Evolutionary conservation across 2,888 invertebrate genomes (phyloP), one percentile per base, ranked within the genome.

Genomic region (Mesorhabditis spiculigera): DNA sequence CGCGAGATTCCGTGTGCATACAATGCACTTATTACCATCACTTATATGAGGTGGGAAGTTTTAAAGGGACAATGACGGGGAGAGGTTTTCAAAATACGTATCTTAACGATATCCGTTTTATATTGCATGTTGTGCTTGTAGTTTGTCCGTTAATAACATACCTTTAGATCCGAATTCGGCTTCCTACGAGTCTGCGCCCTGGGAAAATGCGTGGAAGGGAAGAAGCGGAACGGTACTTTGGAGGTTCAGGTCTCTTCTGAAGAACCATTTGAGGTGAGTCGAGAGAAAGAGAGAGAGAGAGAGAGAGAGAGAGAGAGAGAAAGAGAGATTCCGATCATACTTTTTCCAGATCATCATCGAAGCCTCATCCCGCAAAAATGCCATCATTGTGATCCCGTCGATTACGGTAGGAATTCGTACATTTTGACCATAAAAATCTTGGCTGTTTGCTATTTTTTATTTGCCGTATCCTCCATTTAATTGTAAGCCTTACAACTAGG

Each of bases 301-400:
- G 28, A 28, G 28, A 3, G 28, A 28, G 28, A 28, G 28, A 28
- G 28, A 28, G 28, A 28, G 28, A 28, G 28, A 28, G 28, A 28
- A 28, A 3, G 8, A 50, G 58, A 10, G n/a, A 13, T n/a, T 50
- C 8, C 50, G n/a, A 65, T 6, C n/a, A 69, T 44, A 13, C 28
- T 43, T 10, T 4, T 45, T 68, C 41, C 44, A 76, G 74, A 65
- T 77, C 4, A 69, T 66, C 16, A 69, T 77, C 44, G 77, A 79
- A 67, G 71, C 76, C 6, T 73, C 77, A 5, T 77, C 77, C n/a
- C 68, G 72, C 5, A 65, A 71, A 8, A 67, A 75, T 61, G 74
- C 76, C 6, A 71, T 83, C 58, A 79, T 82, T 4, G 68, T 82
- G 10, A 76, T 83, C 50, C n/a, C 58, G n/a, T 50, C 58, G 8